phyloP scores from a whole-genome alignment of 2,797 vertebrate species.

The Sebastes dallii region DNA sequence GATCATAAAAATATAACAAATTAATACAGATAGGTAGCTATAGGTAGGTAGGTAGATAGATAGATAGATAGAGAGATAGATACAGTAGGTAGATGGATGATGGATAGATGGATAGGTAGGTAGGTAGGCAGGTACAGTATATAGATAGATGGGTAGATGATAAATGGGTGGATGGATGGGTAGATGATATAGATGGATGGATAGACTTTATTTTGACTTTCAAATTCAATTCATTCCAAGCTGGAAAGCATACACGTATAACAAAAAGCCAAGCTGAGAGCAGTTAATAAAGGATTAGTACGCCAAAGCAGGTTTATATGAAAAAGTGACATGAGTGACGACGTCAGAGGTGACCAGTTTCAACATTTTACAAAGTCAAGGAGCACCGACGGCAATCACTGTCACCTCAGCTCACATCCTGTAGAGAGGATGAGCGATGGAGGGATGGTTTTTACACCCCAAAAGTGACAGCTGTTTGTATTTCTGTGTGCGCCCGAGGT shows the following conservation, averaged over 20 bases:
- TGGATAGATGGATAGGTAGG: too few relatives aligned
- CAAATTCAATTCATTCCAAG: not conserved
- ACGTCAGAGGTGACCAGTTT: not conserved
- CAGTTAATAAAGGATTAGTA: not conserved
- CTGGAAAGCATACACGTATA: not conserved
- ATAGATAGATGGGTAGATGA: too few relatives aligned
- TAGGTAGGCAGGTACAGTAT: too few relatives aligned
- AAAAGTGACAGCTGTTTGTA: slow-evolving; percentile 6
- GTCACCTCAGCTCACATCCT: not conserved
- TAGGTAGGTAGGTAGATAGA: fast-evolving
- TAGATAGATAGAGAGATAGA: too few relatives aligned
- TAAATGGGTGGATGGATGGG: too few relatives aligned
- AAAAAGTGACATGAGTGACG: not conserved
- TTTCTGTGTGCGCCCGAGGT: slow-evolving; percentile 16
- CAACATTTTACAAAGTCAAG: not conserved
- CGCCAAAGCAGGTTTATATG: not conserved
- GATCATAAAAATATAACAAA: not conserved
- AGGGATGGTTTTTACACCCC: not conserved
- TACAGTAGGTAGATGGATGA: too few relatives aligned
- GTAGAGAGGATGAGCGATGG: not conserved
- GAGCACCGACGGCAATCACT: not conserved
- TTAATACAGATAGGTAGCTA: not conserved
- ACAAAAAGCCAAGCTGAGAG: not conserved
- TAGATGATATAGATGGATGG: too few relatives aligned
- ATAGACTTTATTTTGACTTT: not conserved